A percentile compares a stretch with the other conserved stretches of the same genome.
phyloP scores from a whole-genome alignment of 2,113 vertebrate genomes.

The Lophotis ruficrista region DNA sequence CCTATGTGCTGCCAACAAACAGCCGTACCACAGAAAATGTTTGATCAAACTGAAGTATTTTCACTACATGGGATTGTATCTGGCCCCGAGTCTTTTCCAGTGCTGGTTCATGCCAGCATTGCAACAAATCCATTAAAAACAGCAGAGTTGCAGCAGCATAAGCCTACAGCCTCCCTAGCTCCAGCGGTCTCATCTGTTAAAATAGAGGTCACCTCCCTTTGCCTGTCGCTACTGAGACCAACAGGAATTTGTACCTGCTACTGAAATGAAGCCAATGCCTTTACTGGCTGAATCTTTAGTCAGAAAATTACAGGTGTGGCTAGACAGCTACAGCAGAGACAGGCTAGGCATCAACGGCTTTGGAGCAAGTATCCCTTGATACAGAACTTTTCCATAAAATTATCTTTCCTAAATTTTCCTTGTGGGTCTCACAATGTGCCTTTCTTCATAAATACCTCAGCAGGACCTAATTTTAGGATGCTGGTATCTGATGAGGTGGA shows the following conservation, averaged over 20 bases:
- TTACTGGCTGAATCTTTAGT: neutral
- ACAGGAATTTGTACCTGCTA: rapidly evolving
- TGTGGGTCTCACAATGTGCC: neutral
- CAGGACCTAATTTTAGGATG: neutral
- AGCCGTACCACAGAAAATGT: neutral
- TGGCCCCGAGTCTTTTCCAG: neutral
- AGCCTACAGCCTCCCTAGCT: neutral
- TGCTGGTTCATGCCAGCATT: neutral
- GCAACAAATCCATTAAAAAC: neutral
- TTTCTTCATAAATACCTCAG: neutral
- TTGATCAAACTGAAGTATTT: neutral
- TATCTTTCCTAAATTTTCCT: neutral
- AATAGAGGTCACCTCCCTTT: neutral
- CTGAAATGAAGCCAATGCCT: neutral
- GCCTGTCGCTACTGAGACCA: neutral
- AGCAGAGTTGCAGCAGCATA: neutral
- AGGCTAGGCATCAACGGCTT: neutral
- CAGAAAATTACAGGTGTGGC: neutral
- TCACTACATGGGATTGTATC: neutral
- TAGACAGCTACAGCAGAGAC: neutral
- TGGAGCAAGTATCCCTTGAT: neutral
- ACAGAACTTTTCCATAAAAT: neutral
- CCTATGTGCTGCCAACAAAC: neutral
- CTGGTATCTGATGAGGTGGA: neutral
- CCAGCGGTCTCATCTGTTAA: neutral